Base-by-base conservation (phyloP, 1,140 invertebrate genomes). In the Drosophila pandora region DNA sequence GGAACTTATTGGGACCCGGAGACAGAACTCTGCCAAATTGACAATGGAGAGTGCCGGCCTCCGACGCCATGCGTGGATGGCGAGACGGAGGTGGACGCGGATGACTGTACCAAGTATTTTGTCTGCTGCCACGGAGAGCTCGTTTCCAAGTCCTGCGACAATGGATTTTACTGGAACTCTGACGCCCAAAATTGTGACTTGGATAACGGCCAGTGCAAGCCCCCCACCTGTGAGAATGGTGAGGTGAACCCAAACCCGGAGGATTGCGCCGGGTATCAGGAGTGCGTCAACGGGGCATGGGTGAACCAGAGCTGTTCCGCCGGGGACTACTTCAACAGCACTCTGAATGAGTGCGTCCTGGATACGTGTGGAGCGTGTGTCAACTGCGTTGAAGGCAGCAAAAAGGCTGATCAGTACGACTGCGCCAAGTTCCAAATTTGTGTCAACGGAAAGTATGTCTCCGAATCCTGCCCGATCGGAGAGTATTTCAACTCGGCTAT, bases 71-170 rank as follows among this genome's bases (percentile, higher is more conserved):
- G 43, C 10, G 43, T 47, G 43, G 43, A 47, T 10, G 43, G 43
- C 2, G 43, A 79, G 0, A 73, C 59, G 13, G 50, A 73, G 17
- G 21, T 28, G 2, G 58, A 72, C 37, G 13, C 25, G 2, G 25
- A 54, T 30, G 75, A 80, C 30, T 80, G 77, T 25, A 55, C 53
- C 12, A 56, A 58, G 39, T 80, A 75, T 22, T 78, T 43, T 22
- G 30, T 8, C 17, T 80, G 78, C 43, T 69, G 65, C 9, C 54
- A 43, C 0, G 75, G 71, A 0, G 9, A 59, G 22, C 75, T 75
- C 28, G 50, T 65, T 0, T 58, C 13, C 1, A 74, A 64, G 48
- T 54, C 63, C 0, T 79, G 77, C 32, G 37, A 61, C 0, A 10
- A 2, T 12, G 69, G 68, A n/a, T 0, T 25, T 0, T 85, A 75